These are phyloP conservation scores for Diadegma fenestrale DNA, from an alignment of 2,888 invertebrate species.

Conservation along the genomic window DNA sequence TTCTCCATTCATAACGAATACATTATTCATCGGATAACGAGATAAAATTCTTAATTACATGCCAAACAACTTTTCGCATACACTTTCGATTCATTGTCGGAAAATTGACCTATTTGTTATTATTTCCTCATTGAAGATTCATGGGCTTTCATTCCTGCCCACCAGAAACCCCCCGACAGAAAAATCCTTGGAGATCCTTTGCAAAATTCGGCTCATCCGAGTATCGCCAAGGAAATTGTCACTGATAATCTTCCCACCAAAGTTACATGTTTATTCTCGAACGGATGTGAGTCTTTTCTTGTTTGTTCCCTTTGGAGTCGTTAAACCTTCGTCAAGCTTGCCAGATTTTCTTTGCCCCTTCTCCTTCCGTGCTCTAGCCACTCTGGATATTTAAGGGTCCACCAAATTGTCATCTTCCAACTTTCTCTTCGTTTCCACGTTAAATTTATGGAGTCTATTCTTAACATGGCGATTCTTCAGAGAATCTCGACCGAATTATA, in stretches of 20 bases:
- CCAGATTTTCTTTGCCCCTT: constrained; percentile 58
- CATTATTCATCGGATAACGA: not conserved
- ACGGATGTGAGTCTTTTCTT: constrained; percentile 67
- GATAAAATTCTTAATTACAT: not conserved
- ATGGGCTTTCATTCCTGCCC: not conserved
- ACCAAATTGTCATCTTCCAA: constrained; percentile 15
- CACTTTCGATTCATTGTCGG: not conserved
- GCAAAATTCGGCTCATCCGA: not conserved
- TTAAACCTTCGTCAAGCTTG: constrained; percentile 75
- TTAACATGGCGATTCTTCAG: not conserved
- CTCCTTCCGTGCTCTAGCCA: constrained; percentile 2
- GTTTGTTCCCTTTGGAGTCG: constrained; percentile 75
- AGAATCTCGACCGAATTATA: not conserved
- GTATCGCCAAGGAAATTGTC: constrained; percentile 21
- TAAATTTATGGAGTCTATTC: not conserved
- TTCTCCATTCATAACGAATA: not conserved
- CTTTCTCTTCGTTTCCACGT: not conserved
- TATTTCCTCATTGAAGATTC: not conserved
- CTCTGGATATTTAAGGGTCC: constrained; percentile 2
- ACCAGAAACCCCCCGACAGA: not conserved
- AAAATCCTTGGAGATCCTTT: not conserved
- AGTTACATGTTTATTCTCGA: constrained; percentile 73
- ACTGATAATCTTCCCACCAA: constrained; percentile 32
- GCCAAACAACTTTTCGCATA: not conserved
- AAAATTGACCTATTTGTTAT: not conserved